Base-by-base conservation (phyloP, 2,797 vertebrate genomes). In the Enteromius argenteus region DNA sequence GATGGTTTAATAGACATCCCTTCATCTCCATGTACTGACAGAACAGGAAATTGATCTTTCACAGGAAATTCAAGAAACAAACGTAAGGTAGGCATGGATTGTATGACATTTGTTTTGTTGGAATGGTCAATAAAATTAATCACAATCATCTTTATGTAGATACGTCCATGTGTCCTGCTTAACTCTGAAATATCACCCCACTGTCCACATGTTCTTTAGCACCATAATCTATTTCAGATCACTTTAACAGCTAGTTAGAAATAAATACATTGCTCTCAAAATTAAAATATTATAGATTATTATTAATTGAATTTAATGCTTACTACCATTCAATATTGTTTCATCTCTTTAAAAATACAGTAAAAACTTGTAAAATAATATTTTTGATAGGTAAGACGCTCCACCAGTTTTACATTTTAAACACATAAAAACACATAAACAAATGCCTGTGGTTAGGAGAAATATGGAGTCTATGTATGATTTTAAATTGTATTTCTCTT, bases 71-170 rank as follows among this genome's bases (percentile, higher is more conserved):
- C 74, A 49, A 72, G 56, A 73, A 66, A 64, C 73, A 67, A 58
- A 27, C 10, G 1, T 4, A 79, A 56, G 35, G 51, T 69, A 73
- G 60, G 56, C 44, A 85, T 74, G 77, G 46, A 62, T 56, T 82
- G 78, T 85, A 85, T 72, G 37, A 23, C 44, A 77, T 80, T 75
- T 51, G 3, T 8, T 75, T 58, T 66, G 44, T 49, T 80, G 76
- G 69, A 71, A 85, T 75, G 58, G 81, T 64, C 27, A 88, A 89
- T 84, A 84, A 86, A 89, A 67, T 62, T 2, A 69, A 53, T 56
- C 21, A 27, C 51, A 68, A 68, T 68, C 4, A n/a, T 13, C 68
- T 64, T 53, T n/a, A 80, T 53, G 21, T 53, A 51, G 21, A 68
- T 67, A 80, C 23, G 11, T 44, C 6, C 13, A 23, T 66, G 4